Base-by-base conservation (phyloP, 2,113 vertebrate species). In the Sarotherodon lohbergeri region DNA sequence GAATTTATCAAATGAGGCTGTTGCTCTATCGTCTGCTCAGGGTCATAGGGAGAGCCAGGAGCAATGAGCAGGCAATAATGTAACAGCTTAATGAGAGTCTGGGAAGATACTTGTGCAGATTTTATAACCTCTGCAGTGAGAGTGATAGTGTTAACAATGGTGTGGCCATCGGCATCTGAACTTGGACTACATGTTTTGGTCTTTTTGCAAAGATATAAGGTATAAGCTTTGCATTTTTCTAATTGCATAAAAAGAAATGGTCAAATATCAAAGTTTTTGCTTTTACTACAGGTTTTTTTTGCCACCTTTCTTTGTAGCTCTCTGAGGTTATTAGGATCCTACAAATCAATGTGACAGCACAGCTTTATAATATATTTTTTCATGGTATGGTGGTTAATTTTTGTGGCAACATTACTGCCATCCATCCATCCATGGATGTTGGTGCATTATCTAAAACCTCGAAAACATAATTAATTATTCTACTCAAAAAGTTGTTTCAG, bases 1-100 rank as follows among this genome's bases (percentile, higher is more conserved):
- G 83, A 84, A 95, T 95, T 93, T 91, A 94, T 93, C 91, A 88
- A 83, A 43, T 17, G 0, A 66, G 43, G 57, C 85, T 90, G 91
- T 95, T 92, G 55, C 90, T 90, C 81, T 88, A 90, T 93, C 85
- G 84, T 89, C 88, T 87, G 86, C 73, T n/a, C 12, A 39, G 71
- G 34, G 82, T 89, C 68, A 84, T 89, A 46, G 14, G 8, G 22
- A 73, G 41, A 27, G 68, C 41, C 68, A 56, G 78, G 50, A 48
- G 66, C 32, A 41, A 1, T 17, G 54, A 22, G 22, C 19, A 48
- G 50, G 29, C 54, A n/a, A n/a, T 36, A 59, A 43, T 43, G 61
- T 29, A 71, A 68, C 22, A 24, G 48, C 86, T 86, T 63, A 86
- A 83, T 83, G 85, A 90, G 27, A 66, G 73, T 90, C 71, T 90